Base-by-base conservation (phyloP, 2,888 invertebrate species). In the Polyommatus iphigenia region DNA sequence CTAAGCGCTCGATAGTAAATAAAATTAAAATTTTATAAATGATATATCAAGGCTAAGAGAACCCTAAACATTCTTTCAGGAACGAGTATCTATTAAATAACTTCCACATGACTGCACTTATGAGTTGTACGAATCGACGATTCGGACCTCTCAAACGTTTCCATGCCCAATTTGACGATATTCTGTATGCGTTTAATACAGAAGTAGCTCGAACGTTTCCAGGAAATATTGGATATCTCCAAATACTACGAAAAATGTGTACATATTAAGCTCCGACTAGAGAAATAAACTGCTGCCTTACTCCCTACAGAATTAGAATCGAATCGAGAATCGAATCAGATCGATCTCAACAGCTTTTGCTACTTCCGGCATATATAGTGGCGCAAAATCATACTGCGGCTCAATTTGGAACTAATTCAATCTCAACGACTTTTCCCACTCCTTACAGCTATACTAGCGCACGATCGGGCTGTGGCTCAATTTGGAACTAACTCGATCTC, bases 61-160 rank as follows among this genome's bases (percentile, higher is more conserved):
- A 32, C 29, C 67, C 6, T 72, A n/a, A 41, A 41, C 36, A 72
- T 71, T 20, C n/a, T 13, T 41, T 20, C 18, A 75, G 7, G 54
- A 54, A 75, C 29, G 75, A 75, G 75, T 54, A 75, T 54, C 50
- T 29, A 75, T 54, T 50, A 75, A 54, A 50, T 75, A 18, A 75
- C n/a, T 50, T 75, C 75, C 75, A 29, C 6, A 15, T 75, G 50
- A 54, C 50, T 75, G 75, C 5, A 15, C 15, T 54, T 18, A 32
- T 15, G 29, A 75, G 75, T n/a, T 18, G 24, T 24, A 50, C 41
- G 75, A 20, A 54, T 54, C 73, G 15, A 2, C 73, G 54, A 75
- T 54, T 75, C 24, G 54, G 24, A 29, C 24, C 75, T 29, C 72
- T 75, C 75, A 75, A 75, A 75, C 50, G 29, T 20, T 54, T 13